phyloP scores from a whole-genome alignment of 2,797 vertebrate genomes.

The Coilia nasus region DNA sequence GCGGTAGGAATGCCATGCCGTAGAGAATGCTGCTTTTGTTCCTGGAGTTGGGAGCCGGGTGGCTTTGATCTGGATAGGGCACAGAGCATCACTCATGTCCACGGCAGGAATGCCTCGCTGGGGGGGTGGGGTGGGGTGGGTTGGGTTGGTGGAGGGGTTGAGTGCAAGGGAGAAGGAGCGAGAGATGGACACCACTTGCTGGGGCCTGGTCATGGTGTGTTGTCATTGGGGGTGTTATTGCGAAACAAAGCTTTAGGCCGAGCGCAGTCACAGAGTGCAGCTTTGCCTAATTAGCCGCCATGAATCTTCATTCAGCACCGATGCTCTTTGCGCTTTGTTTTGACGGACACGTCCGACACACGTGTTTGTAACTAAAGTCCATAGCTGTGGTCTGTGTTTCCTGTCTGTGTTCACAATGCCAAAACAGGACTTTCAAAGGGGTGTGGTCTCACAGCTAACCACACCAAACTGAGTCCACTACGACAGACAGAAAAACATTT shows the following conservation, averaged over 20 bases:
- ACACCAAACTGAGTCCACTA: background rate
- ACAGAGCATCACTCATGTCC: slow-evolving; percentile 5
- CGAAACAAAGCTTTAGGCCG: background rate
- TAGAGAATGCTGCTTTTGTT: slow-evolving; percentile 12
- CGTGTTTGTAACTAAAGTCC: slow-evolving; percentile 1
- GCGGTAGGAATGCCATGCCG: background rate
- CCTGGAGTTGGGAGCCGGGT: background rate
- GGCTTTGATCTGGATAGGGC: slow-evolving; percentile 21
- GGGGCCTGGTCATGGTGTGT: background rate
- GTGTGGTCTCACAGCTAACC: background rate
- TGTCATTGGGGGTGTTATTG: slow-evolving; percentile 9
- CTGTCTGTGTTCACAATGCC: background rate
- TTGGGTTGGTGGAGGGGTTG: background rate
- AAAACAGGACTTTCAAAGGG: background rate
- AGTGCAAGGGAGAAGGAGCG: no score
- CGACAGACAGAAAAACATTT: slow-evolving; percentile 22
- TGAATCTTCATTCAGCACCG: background rate
- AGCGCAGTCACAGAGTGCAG: background rate
- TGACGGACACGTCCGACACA: background rate
- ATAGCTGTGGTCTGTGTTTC: slow-evolving; percentile 13
- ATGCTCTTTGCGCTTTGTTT: background rate
- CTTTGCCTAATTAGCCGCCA: slow-evolving; percentile 11
- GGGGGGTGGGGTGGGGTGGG: background rate
- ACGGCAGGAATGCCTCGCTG: background rate
- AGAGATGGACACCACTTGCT: background rate